phyloP scores from a whole-genome alignment of 2,888 invertebrate genomes.

The Germaria angustata region DNA sequence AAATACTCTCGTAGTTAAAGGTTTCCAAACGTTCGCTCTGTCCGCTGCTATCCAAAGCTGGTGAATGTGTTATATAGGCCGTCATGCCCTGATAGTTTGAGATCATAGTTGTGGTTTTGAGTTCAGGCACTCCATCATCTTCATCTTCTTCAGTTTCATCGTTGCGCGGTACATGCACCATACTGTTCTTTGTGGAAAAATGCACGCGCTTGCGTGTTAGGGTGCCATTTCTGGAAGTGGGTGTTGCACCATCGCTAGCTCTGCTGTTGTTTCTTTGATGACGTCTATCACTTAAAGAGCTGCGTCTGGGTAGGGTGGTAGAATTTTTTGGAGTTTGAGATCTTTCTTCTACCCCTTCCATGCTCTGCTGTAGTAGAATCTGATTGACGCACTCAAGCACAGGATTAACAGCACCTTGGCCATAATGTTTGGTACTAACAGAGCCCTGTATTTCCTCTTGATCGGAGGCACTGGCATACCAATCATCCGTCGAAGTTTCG shows the following conservation, averaged over 20 bases:
- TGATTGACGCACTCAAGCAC: conserved; percentile 92
- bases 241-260: conserved; percentile 65
- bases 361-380: conserved; percentile 88
- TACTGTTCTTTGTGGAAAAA: conserved; percentile 84
- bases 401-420: conserved; percentile 87
- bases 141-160: conserved; percentile 73
- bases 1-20: conserved; percentile 83
- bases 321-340: conserved; percentile 74
- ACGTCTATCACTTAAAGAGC: conserved; percentile 73
- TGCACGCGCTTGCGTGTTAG: conserved; percentile 82
- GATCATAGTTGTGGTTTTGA: conserved; percentile 59
- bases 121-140: conserved; percentile 47
- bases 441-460: conserved; percentile 83
- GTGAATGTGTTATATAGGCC: conserved; percentile 53
- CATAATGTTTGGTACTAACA: conserved; percentile 74
- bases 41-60: conserved; percentile 25
- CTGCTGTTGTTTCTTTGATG: conserved; percentile 69
- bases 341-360: conserved; percentile 80
- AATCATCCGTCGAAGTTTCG: conserved; percentile 83
- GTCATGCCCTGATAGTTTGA: conserved; percentile 70
- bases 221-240: conserved; percentile 69
- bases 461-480: conserved; percentile 90
- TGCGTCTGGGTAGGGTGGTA: conserved; percentile 71
- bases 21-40: conserved; percentile 78
- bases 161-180: conserved; percentile 80